Evolutionary conservation across 2,797 vertebrate species (phyloP).

Genomic region (Lophotriccus pileatus): DNA sequence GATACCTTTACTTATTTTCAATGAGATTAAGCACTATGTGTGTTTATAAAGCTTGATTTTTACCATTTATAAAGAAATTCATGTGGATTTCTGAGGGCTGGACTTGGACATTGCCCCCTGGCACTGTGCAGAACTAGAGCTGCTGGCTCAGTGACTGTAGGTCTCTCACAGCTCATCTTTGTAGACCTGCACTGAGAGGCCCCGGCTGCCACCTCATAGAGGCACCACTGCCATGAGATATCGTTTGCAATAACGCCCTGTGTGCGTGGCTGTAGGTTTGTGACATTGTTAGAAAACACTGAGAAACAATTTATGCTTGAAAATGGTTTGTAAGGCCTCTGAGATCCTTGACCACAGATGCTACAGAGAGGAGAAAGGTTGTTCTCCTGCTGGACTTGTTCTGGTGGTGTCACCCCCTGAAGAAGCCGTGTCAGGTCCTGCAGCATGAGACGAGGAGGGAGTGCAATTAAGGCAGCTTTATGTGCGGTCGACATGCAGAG

Average conservation of each 20-base stretch:
- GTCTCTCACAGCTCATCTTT: fast-evolving
- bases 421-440: neutral
- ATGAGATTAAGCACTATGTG: neutral
- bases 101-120: fast-evolving
- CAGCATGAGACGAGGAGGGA: neutral
- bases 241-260: fast-evolving
- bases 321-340: neutral
- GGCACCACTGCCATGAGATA: fast-evolving
- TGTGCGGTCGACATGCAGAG: slow-evolving; percentile 18
- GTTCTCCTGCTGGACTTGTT: neutral
- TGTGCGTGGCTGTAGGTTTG: fast-evolving
- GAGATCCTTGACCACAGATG: neutral
- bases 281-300: neutral
- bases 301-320: neutral
- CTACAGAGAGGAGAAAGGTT: neutral
- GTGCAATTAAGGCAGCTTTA: neutral
- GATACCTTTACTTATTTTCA: neutral
- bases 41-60: neutral
- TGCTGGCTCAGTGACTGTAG: fast-evolving
- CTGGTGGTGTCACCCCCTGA: neutral
- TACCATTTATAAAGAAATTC: neutral
- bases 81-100: neutral
- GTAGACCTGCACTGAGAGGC: neutral
- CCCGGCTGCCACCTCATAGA: fast-evolving
- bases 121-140: neutral